Evolutionary conservation across 1,140 invertebrate species (phyloP).

Genomic region (Papilio polyxenes): DNA sequence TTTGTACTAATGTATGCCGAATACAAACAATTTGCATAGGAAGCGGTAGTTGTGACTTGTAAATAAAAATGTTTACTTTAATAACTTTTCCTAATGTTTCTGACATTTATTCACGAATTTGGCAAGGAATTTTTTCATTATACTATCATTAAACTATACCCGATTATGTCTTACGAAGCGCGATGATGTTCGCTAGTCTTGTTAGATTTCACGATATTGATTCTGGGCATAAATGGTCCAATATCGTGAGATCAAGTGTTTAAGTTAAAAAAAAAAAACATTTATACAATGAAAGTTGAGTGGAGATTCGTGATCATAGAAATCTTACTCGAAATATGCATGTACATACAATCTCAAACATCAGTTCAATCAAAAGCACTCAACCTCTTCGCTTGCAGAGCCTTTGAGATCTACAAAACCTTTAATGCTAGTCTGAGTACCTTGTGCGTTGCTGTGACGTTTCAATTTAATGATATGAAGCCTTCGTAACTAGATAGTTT

Average conservation of each 20-base stretch:
- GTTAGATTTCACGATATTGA: not conserved
- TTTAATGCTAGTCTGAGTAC: not conserved
- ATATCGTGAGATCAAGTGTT: not conserved
- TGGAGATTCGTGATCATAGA: not conserved
- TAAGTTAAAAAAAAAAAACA: not conserved
- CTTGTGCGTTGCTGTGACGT: not conserved
- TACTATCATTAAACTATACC: too few species aligned
- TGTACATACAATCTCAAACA: slow-evolving; percentile 18
- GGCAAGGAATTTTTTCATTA: not conserved
- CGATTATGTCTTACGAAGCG: too few species aligned
- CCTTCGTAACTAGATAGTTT: not conserved
- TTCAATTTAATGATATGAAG: slow-evolving; percentile 15
- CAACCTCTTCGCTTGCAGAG: slow-evolving; percentile 5
- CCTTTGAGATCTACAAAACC: slow-evolving; percentile 27
- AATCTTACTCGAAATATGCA: slow-evolving; percentile 1
- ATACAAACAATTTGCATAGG: slow-evolving; percentile 42
- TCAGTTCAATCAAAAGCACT: slow-evolving; percentile 29
- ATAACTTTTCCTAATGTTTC: slow-evolving; percentile 4
- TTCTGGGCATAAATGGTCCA: too few species aligned
- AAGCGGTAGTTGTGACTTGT: slow-evolving; percentile 22
- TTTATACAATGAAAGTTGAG: not conserved
- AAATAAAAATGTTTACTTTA: slow-evolving; percentile 28
- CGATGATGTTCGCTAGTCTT: not conserved
- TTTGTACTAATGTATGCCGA: slow-evolving; percentile 43
- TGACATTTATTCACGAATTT: not conserved